Base-by-base conservation (phyloP, 2,888 invertebrate species). In the Tortricodes alternella region DNA sequence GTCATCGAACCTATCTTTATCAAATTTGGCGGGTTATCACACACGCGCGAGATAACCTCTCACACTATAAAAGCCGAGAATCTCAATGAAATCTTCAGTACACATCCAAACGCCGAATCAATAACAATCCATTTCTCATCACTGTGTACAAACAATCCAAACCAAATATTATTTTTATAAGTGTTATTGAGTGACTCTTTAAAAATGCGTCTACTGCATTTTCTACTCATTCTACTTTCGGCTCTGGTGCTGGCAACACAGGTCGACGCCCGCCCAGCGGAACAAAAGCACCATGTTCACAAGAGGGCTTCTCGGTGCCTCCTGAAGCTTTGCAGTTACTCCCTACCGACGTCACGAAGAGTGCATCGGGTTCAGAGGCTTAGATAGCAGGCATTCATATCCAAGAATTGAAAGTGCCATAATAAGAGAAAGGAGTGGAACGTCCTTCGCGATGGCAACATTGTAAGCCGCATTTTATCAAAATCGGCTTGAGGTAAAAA, bases 21-120 rank as follows among this genome's bases (percentile, higher is more conserved):
- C 78, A 65, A 70, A 76, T 88, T 87, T 46, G 84, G 81, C 64
- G 77, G 80, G 83, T 84, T 85, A 88, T 87, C 87, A 68, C 62
- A 74, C 88, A 85, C 89, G 86, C 85, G 88, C 84, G 35, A 70
- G 89, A 89, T 89, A 88, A 85, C 86, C 85, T 65, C 60, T 29
- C 62, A 58, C 62, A 68, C 74, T 88, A 88, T 86, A 89, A 80
- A 83, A 77, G 70, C 64, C 62, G 71, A 67, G 69, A 65, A 65
- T 71, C 76, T 71, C 57, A 62, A 64, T 62, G 34, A 61, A 61
- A 77, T 71, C 78, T 69, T 69, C 84, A 89, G 86, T 89, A 70
- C 68, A 76, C 75, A 66, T 62, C 64, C 67, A 77, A 74, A 65
- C 76, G 73, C 59, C 72, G 70, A 62, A 80, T 73, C 74, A 74